Conservation (phyloP, 2,113 vertebrate species). For the Osmerus mordax region DNA sequence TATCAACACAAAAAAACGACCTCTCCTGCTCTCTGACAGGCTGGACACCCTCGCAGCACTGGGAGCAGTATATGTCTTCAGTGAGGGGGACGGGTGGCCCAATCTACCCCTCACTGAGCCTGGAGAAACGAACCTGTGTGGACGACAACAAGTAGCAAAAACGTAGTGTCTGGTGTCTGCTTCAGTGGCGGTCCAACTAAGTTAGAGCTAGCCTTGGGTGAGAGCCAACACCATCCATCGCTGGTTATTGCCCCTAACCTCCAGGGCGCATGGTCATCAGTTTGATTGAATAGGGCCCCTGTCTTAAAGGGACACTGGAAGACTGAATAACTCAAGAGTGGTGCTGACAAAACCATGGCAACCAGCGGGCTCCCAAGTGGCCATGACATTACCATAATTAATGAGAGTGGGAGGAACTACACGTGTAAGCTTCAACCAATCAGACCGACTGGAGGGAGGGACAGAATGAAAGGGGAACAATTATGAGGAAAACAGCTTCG, state of each 20-base stretch:
- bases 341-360: conserved; percentile 4
- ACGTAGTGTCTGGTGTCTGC: too few relatives aligned
- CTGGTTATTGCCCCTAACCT: neutral
- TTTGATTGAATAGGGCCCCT: neutral
- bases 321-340: neutral
- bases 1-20: too few relatives aligned
- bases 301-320: too few relatives aligned
- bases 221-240: neutral
- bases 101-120: too few relatives aligned
- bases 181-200: too few relatives aligned
- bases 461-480: neutral
- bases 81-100: too few relatives aligned
- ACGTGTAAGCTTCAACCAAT: neutral
- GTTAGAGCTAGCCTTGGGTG: too few relatives aligned
- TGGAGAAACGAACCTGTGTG: too few relatives aligned
- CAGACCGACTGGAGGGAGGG: neutral
- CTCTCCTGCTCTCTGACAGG: too few relatives aligned
- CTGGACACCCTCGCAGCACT: too few relatives aligned
- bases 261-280: neutral
- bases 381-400: neutral
- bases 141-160: too few relatives aligned
- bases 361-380: neutral
- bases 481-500: neutral
- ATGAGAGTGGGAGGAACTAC: conserved; percentile 1
- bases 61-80: too few relatives aligned